Percentiles rank a stretch among this genome's conserved stretches.
These are phyloP conservation scores for Nylanderia fulva DNA, from an alignment of 1,140 invertebrate species.

Conservation along the genomic window DNA sequence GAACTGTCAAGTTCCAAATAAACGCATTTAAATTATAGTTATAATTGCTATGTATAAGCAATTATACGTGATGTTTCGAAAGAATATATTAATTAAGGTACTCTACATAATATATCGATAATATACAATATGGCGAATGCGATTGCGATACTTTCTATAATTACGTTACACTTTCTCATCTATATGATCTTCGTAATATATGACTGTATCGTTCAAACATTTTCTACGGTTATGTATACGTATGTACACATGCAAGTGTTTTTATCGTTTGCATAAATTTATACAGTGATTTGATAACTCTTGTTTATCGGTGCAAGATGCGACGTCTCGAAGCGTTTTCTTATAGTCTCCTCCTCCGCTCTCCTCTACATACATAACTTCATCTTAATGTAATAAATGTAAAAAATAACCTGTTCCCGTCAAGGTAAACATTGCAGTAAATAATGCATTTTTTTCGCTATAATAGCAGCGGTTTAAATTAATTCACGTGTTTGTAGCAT, in stretches of 20 bases:
- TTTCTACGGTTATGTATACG: too few species aligned
- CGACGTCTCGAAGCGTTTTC: background rate
- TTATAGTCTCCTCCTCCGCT: background rate
- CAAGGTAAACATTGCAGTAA: slow-evolving; percentile 43
- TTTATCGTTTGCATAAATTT: background rate
- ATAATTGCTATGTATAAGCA: too few species aligned
- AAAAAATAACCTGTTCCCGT: slow-evolving; percentile 34
- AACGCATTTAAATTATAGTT: too few species aligned
- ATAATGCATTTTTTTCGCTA: background rate
- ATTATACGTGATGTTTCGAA: too few species aligned
- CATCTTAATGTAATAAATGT: slow-evolving; percentile 11
- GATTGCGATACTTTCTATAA: background rate
- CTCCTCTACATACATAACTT: background rate
- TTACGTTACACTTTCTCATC: background rate
- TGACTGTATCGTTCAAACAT: background rate
- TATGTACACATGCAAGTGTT: background rate
- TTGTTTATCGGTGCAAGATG: background rate
- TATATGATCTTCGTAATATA: background rate
- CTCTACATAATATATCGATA: too few species aligned
- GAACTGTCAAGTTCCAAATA: too few species aligned
- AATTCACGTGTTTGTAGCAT: slow-evolving; percentile 20
- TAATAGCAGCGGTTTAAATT: background rate
- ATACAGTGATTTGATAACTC: background rate
- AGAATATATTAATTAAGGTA: too few species aligned
- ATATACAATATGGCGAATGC: background rate